Conservation (phyloP, 1,140 invertebrate genomes). For the Panagrolaimus sp. region DNA sequence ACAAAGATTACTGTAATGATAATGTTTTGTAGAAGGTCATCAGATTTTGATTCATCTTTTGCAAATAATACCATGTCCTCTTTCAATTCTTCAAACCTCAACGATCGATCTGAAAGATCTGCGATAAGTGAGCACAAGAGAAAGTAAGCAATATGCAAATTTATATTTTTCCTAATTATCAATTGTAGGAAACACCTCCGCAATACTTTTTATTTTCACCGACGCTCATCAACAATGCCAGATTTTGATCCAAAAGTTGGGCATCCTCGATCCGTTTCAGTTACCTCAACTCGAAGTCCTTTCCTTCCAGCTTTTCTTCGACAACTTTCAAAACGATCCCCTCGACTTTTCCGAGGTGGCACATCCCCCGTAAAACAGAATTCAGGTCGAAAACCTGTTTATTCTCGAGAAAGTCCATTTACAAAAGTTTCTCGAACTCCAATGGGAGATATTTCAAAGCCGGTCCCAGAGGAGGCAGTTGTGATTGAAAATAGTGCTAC, state of each 20-base stretch:
- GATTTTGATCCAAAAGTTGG: background rate
- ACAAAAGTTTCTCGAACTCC: no score
- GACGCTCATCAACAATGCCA: background rate
- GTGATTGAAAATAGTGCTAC: conserved; percentile 8
- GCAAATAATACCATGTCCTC: conserved; percentile 24
- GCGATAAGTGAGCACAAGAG: conserved; percentile 5
- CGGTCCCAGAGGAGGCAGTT: background rate
- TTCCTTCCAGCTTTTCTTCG: conserved; percentile 15
- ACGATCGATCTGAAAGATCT: background rate
- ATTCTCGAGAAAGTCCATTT: no score
- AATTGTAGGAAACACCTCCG: background rate
- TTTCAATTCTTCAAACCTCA: conserved; percentile 19
- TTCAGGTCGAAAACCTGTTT: no score
- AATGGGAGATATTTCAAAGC: background rate
- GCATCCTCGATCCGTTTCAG: conserved; percentile 9
- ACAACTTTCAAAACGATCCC: conserved; percentile 19
- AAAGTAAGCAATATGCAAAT: background rate
- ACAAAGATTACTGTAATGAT: background rate
- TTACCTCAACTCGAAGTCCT: background rate
- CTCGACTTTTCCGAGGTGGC: conserved; percentile 23
- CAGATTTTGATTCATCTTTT: conserved; percentile 15
- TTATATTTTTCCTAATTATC: no score
- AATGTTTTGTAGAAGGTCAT: conserved; percentile 18
- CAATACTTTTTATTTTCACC: background rate
- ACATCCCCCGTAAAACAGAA: background rate